Evolutionary conservation across 1,140 invertebrate genomes (phyloP).

Genomic region (Trachymyrmex cornetzi): DNA sequence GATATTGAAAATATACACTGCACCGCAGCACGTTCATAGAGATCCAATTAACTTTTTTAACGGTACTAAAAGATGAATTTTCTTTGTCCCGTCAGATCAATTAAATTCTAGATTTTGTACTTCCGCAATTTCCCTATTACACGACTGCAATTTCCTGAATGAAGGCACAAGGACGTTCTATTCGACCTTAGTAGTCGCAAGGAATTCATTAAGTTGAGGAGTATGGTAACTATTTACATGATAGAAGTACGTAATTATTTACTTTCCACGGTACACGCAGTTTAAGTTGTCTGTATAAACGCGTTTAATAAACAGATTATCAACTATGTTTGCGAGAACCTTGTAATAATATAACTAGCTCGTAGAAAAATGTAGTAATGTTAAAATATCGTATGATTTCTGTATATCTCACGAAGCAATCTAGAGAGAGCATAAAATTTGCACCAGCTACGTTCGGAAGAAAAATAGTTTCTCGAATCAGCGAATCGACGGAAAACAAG

Average conservation of each 20-base stretch:
- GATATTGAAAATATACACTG: background rate
- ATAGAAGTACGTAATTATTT: slow-evolving; percentile 66
- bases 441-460: too few relatives aligned
- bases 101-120: slow-evolving; percentile 50
- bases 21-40: background rate
- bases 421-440: background rate
- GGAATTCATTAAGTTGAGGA: slow-evolving; percentile 64
- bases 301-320: slow-evolving; percentile 36
- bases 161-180: slow-evolving; percentile 1
- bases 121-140: slow-evolving; percentile 29
- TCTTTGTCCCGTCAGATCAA: background rate
- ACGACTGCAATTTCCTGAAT: slow-evolving; percentile 33
- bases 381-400: background rate
- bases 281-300: slow-evolving; percentile 33
- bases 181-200: slow-evolving; percentile 25
- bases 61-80: background rate
- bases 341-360: background rate
- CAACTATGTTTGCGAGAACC: slow-evolving; percentile 21
- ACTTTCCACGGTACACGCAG: slow-evolving; percentile 19
- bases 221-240: slow-evolving; percentile 62
- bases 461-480: slow-evolving; percentile 26
- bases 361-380: background rate
- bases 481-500: slow-evolving; percentile 31
- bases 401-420: background rate
- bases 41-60: background rate